These are phyloP conservation scores for Grallaria varia DNA, from an alignment of 2,113 vertebrate genomes.

Conservation along the genomic window DNA sequence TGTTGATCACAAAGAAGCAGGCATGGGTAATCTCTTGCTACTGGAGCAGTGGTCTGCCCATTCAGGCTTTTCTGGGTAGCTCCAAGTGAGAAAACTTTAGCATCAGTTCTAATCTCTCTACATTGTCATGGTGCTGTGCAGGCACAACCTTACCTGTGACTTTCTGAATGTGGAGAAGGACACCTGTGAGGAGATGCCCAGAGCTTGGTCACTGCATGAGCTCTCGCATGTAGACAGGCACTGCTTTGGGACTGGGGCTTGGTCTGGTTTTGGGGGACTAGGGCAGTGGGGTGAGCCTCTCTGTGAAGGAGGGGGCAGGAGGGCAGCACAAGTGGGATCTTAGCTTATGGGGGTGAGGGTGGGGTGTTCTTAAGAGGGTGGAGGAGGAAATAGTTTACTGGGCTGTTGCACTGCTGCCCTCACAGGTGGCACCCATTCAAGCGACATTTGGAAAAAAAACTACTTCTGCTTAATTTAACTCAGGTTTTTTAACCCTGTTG, in stretches of 20 bases:
- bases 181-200: neutral
- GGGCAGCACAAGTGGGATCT: neutral
- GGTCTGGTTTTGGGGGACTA: neutral
- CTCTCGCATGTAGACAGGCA: neutral
- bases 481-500: neutral
- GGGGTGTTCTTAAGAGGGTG: neutral
- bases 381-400: neutral
- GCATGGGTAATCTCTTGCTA: neutral
- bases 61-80: neutral
- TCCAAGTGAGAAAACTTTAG: neutral
- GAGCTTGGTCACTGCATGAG: accelerated
- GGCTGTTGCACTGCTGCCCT: neutral
- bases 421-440: neutral
- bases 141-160: neutral
- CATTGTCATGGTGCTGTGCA: neutral
- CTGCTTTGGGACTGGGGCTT: neutral
- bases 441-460: neutral
- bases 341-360: neutral
- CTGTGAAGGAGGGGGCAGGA: neutral
- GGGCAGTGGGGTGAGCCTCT: neutral
- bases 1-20: neutral
- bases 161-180: neutral
- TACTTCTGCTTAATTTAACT: neutral
- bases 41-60: neutral
- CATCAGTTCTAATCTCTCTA: neutral